These are phyloP conservation scores for Struthidea cinerea DNA, from an alignment of 2,113 vertebrate species.

Conservation along the genomic window DNA sequence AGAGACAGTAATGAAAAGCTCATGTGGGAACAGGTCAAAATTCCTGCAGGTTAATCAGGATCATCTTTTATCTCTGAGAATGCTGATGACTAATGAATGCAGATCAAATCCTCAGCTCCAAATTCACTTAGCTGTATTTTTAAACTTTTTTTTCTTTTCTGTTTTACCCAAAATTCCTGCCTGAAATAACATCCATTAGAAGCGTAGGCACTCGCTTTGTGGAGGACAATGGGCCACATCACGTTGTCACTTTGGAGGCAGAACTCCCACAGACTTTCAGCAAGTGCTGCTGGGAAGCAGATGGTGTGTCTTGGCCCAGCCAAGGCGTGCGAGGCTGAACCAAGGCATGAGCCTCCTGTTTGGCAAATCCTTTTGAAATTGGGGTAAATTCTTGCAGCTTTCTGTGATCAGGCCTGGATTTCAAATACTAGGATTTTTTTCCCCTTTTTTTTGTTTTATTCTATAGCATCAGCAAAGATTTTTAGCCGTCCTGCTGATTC, in stretches of 20 bases:
- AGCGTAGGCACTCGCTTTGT: background rate
- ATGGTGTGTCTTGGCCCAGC: background rate
- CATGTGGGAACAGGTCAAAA: background rate
- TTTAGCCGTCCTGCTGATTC: background rate
- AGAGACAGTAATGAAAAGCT: background rate
- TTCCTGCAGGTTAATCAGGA: background rate
- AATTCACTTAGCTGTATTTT: background rate
- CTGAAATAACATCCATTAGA: background rate
- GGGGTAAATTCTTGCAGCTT: background rate
- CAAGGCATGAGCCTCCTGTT: background rate
- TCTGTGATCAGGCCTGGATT: background rate
- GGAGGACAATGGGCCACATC: background rate
- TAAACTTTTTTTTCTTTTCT: background rate
- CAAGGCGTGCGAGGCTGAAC: background rate
- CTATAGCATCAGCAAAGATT: background rate
- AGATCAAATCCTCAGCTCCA: background rate
- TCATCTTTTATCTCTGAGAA: background rate
- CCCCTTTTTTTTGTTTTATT: background rate
- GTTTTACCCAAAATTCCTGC: background rate
- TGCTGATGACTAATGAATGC: background rate
- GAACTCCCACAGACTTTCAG: background rate
- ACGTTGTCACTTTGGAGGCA: slow-evolving; percentile 8
- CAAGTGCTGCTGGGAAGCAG: background rate
- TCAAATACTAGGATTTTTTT: background rate
- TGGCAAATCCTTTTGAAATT: background rate